These are phyloP conservation scores for Nerophis lumbriciformis DNA, from an alignment of 2,113 vertebrate genomes.

Conservation along the genomic window DNA sequence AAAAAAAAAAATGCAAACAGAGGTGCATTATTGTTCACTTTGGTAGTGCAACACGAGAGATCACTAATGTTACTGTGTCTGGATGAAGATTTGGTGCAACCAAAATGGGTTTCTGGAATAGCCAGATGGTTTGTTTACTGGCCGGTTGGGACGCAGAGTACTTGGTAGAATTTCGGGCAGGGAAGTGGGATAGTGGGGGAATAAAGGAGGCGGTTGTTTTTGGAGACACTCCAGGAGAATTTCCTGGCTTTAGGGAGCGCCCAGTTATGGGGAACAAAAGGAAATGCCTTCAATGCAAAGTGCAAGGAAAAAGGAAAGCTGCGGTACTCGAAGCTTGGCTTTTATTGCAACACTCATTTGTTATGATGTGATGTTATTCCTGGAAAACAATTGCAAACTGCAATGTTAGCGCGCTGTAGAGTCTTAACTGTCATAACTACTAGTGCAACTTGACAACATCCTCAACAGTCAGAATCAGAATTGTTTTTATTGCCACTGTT, in stretches of 20 bases:
- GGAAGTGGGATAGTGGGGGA: conserved; percentile 24
- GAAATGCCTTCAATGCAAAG: conserved; percentile 43
- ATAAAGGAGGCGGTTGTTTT: conserved; percentile 34
- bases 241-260: conserved; percentile 82
- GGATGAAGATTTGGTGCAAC: not conserved
- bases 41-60: not conserved
- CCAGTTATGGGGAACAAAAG: conserved; percentile 67
- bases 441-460: too few species aligned
- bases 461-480: too few species aligned
- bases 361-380: not conserved
- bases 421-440: too few species aligned
- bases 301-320: conserved; percentile 14
- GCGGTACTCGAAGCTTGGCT: not conserved
- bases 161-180: conserved; percentile 35
- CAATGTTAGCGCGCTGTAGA: not conserved
- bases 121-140: conserved; percentile 47
- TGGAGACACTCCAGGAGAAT: conserved; percentile 41
- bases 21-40: conserved; percentile 13
- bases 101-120: conserved; percentile 34
- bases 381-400: not conserved
- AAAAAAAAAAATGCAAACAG: conserved; percentile 23
- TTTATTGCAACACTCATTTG: not conserved
- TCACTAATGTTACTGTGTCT: not conserved
- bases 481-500: too few species aligned
- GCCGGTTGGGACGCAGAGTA: conserved; percentile 48